Percentiles rank a stretch among this genome's conserved stretches.
phyloP scores from a whole-genome alignment of 2,113 vertebrate species.

The Phylloscopus trochilus region DNA sequence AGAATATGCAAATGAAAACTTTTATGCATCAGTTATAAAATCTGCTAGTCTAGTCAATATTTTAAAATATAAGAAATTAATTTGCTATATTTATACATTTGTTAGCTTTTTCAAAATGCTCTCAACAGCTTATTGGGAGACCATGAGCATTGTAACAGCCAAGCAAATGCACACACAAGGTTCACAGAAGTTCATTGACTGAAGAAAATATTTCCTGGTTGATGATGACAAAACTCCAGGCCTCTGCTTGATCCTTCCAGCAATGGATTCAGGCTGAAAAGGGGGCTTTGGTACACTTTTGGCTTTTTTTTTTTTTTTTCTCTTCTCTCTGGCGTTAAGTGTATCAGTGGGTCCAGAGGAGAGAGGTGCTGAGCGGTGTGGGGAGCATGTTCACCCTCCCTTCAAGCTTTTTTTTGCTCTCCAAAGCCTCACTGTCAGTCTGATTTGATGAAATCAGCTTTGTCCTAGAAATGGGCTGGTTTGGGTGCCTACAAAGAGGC shows the following conservation, averaged over 20 bases:
- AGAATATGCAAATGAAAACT: background rate
- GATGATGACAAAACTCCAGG: background rate
- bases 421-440: background rate
- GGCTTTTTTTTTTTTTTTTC: background rate
- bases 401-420: background rate
- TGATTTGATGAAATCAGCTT: background rate
- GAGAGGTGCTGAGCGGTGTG: accelerated
- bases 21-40: background rate
- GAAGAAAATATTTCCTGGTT: background rate
- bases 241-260: background rate
- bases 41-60: background rate
- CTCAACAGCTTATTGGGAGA: background rate
- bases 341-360: background rate
- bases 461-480: background rate
- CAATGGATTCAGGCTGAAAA: background rate
- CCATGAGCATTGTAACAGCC: background rate
- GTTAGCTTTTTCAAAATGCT: background rate
- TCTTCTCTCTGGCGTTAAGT: background rate
- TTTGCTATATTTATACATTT: background rate
- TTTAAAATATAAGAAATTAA: background rate
- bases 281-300: background rate
- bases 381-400: background rate
- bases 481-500: background rate
- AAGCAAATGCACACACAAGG: background rate
- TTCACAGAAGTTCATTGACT: background rate